Evolutionary conservation across 2,797 vertebrate species (phyloP), one percentile per base, ranked within the genome.

Genomic region (Rhinichthys osculus): DNA sequence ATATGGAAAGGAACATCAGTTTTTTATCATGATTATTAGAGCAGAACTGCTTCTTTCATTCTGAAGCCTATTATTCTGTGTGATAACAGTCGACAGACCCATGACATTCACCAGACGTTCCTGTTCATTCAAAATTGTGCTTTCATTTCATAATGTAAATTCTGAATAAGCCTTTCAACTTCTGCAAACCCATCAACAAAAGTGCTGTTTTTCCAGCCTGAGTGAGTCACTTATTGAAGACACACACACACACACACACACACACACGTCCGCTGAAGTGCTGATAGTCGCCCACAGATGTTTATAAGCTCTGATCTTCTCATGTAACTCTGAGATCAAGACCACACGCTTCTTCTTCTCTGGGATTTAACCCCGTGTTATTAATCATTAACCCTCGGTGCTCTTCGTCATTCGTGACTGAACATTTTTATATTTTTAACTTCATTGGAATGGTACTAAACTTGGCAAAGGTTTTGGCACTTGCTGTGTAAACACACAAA

Each of bases 101-200:
- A 47, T 47, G 70, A 73, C 69, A 73, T 74, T 64, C 54, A 64
- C 17, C 70, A 83, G 69, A 73, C 19, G 13, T 13, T 23, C 47
- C 42, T 82, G 23, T 82, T 59, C 30, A 73, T 54, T 82, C 73
- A 54, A 33, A 76, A 38, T 9, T 19, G 4, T 1, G 77, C 77
- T 11, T 44, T 62, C 27, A 44, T 33, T 74, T 23, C 6, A 59
- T 19, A 64, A 47, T 47, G 27, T 73, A 7, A 23, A 73, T 8
- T 73, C n/a, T 54, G 30, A 70, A 27, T 52, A 76, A 76, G 19
- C 73, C 19, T 23, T 77, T 77, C 10, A 23, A 38, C 11, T 23
- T 54, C 1, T 5, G 5, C 50, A 57, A 57, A 52, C 50, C 10
- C 38, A 27, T 42, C 54, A 27, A 59, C 50, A 59, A 42, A 42